Conservation (phyloP, 2,113 vertebrate genomes). For the Coryphaenoides rupestris region DNA sequence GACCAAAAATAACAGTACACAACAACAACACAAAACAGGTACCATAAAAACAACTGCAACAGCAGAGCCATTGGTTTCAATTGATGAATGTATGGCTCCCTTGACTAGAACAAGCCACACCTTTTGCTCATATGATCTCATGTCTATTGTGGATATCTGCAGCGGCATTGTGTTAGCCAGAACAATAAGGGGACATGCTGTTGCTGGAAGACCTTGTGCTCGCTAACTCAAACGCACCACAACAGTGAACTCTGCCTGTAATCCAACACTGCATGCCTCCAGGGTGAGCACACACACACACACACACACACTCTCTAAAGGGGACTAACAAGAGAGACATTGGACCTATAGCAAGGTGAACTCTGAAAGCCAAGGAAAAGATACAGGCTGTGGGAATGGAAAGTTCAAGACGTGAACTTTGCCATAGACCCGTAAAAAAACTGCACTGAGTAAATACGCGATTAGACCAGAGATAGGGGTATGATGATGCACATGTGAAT, state of each 20-base stretch:
- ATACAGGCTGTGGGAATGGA: not conserved
- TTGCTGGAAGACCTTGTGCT: conserved; percentile 34
- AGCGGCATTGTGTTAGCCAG: conserved; percentile 11
- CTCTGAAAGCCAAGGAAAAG: not conserved
- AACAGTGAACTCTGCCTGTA: conserved; percentile 46
- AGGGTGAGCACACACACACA: conserved; percentile 32
- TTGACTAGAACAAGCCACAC: not conserved
- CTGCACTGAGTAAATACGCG: conserved; percentile 39
- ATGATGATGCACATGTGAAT: conserved; percentile 19
- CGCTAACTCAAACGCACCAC: conserved; percentile 47
- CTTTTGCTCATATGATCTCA: not conserved
- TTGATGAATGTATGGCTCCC: not conserved
- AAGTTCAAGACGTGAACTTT: conserved; percentile 27
- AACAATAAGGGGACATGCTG: conserved; percentile 23
- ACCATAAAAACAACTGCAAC: not conserved
- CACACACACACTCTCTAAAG: conserved; percentile 39
- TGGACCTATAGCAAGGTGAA: too few species aligned
- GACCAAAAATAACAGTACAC: not conserved
- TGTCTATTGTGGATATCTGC: conserved; percentile 3
- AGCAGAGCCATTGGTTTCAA: not conserved
- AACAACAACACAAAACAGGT: not conserved
- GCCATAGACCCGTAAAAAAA: conserved; percentile 19
- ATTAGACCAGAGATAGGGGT: conserved; percentile 46
- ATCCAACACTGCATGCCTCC: conserved; percentile 48
- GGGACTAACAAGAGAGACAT: conserved; percentile 6